Evolutionary conservation across 2,888 invertebrate genomes (phyloP), one percentile per base, ranked within the genome.

Genomic region (Ophion ventricosus): DNA sequence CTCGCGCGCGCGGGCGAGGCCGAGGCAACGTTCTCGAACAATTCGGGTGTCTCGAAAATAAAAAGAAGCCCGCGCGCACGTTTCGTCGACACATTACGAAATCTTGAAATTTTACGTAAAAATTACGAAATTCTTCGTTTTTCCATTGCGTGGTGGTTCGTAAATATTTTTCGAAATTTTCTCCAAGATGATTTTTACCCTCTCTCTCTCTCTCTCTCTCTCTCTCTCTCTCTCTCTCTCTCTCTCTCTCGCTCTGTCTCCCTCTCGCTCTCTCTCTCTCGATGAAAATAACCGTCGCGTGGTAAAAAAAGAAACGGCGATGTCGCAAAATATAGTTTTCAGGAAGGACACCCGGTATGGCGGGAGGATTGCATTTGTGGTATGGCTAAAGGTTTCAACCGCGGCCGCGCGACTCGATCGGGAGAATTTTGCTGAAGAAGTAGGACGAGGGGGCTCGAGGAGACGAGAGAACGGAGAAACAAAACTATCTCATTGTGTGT

Each of bases 401-500:
- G 67, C 75, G 79, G 69, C 73, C 74, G 69, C 63, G 56, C 35
- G 74, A 72, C 76, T 57, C 84, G 79, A 84, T 82, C 82, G 67
- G 77, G 81, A 76, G 80, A 80, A 70, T 74, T 78, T 74, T 70
- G 54, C 40, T 59, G n/a, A 74, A 80, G 73, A 43, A 56, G 49
- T 40, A 43, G 14, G 43, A 17, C 43, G 2, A 43, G 2, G 43
- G 43, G 14, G 43, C 43, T 43, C 35, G 69, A 63, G 78, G 40
- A 70, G 56, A 59, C n/a, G 63, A 64, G 69, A 81, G 74, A 66
- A 56, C 72, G 87, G 83, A 89, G 90, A 90, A 92, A 91, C 92
- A 92, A 92, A 92, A 93, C 93, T 93, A 93, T 93, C 92, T 93
- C 93, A 93, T 93, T 93, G 93, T 93, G 93, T 93, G 93, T 93